These are phyloP conservation scores for Sylvietta virens DNA, from an alignment of 2,113 vertebrate genomes.

Conservation along the genomic window DNA sequence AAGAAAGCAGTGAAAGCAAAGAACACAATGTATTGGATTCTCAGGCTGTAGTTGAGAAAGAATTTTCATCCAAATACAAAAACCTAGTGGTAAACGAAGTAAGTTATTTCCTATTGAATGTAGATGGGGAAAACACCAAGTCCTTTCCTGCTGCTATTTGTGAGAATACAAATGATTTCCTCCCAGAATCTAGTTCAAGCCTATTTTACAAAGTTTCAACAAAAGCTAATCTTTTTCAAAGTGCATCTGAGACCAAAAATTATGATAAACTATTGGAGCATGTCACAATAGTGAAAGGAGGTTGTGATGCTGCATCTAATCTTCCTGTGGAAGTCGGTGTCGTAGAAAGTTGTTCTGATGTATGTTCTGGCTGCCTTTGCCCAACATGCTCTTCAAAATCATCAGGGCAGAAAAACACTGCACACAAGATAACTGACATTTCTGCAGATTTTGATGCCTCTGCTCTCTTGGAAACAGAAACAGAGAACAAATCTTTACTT, in stretches of 20 bases:
- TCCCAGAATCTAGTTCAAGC: neutral
- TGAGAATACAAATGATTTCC: neutral
- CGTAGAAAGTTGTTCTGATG: neutral
- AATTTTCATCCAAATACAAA: constrained; percentile 6
- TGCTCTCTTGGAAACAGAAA: neutral
- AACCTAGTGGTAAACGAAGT: constrained; percentile 2
- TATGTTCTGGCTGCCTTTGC: neutral
- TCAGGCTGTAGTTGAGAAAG: constrained; percentile 30
- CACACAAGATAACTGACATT: neutral
- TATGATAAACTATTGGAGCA: neutral
- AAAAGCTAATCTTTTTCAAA: constrained; percentile 24
- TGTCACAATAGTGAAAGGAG: neutral
- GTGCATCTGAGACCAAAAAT: constrained; percentile 7
- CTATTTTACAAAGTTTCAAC: neutral
- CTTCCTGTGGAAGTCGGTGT: neutral
- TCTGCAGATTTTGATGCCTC: neutral
- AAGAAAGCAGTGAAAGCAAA: constrained; percentile 2
- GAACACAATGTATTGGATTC: neutral
- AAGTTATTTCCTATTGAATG: constrained; percentile 14
- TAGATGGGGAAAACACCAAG: neutral
- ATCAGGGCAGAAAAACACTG: neutral
- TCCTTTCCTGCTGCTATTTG: neutral
- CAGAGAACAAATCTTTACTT: neutral
- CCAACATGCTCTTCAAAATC: neutral
- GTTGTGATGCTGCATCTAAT: neutral